phyloP scores from a whole-genome alignment of 1,140 invertebrate species.

The Oryctes rhinoceros region DNA sequence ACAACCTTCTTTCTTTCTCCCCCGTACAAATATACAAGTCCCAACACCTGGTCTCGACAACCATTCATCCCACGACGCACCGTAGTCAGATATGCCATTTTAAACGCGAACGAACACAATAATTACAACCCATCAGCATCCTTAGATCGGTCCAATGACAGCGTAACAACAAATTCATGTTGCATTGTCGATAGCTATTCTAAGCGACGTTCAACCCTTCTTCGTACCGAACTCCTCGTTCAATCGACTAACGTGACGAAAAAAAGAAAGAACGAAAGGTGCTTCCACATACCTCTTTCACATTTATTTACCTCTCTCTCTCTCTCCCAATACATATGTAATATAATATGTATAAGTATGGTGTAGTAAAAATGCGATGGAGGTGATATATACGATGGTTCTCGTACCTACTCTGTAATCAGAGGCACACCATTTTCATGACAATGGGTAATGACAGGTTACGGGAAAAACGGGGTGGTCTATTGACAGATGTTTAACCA shows the following conservation, averaged over 20 bases:
- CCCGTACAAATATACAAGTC: not conserved
- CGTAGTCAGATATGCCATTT: constrained; percentile 5
- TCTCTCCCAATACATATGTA: not conserved
- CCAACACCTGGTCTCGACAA: constrained; percentile 3
- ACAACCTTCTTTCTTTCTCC: not conserved
- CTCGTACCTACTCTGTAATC: constrained; percentile 48
- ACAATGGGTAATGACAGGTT: constrained; percentile 54
- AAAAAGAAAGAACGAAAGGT: not conserved
- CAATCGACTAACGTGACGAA: not conserved
- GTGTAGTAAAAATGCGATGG: constrained; percentile 49
- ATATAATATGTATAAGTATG: constrained; percentile 43
- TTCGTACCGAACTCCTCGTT: not conserved
- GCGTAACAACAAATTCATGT: constrained; percentile 9
- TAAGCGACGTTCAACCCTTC: not conserved
- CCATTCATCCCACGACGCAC: not conserved
- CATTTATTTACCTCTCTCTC: not conserved
- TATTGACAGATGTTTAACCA: constrained; percentile 55
- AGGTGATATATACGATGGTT: constrained; percentile 41
- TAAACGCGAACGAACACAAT: constrained; percentile 24
- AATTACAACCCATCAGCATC: not conserved
- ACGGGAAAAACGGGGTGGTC: constrained; percentile 49
- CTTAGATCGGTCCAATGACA: constrained; percentile 15
- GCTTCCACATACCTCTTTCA: constrained; percentile 6
- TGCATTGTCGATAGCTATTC: constrained; percentile 23
- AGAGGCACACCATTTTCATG: constrained; percentile 48